These are phyloP conservation scores for Telenomus remus DNA, from an alignment of 1,140 invertebrate genomes.

Conservation along the genomic window DNA sequence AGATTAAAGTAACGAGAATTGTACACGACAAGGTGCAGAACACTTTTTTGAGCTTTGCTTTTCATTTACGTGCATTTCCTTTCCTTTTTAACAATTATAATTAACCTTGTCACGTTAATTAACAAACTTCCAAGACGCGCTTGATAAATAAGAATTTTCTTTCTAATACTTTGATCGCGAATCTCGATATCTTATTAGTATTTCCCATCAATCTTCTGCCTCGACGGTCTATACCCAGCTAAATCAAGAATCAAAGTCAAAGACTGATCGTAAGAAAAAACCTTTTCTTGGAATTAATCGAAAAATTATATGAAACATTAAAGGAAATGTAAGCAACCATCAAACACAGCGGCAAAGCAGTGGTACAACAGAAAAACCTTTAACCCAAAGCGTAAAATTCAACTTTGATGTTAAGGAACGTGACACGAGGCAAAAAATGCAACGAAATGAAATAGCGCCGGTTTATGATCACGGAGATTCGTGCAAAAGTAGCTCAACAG, in stretches of 20 bases:
- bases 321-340: constrained; percentile 34
- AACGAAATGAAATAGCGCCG: constrained; percentile 13
- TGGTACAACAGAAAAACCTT: constrained; percentile 44
- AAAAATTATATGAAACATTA: constrained; percentile 43
- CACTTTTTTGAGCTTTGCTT: constrained; percentile 10
- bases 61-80: constrained; percentile 20
- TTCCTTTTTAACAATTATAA: constrained; percentile 10
- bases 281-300: constrained; percentile 16
- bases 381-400: constrained; percentile 35
- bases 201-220: constrained; percentile 25
- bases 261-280: too few relatives aligned
- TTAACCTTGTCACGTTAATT: constrained; percentile 35
- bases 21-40: too few relatives aligned
- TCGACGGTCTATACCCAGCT: constrained; percentile 2
- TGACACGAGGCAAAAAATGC: constrained; percentile 26
- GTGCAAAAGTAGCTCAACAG: constrained; percentile 5
- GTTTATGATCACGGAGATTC: constrained; percentile 20
- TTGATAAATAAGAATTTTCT: constrained; percentile 21
- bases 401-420: constrained; percentile 44
- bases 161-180: constrained; percentile 1
- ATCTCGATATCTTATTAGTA: constrained; percentile 14
- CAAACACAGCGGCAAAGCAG: constrained; percentile 29
- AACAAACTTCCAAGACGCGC: constrained; percentile 18
- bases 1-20: constrained; percentile 20
- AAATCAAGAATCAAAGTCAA: neutral